Conservation (phyloP, 1,140 invertebrate species). For the Drosophila yakuba region DNA sequence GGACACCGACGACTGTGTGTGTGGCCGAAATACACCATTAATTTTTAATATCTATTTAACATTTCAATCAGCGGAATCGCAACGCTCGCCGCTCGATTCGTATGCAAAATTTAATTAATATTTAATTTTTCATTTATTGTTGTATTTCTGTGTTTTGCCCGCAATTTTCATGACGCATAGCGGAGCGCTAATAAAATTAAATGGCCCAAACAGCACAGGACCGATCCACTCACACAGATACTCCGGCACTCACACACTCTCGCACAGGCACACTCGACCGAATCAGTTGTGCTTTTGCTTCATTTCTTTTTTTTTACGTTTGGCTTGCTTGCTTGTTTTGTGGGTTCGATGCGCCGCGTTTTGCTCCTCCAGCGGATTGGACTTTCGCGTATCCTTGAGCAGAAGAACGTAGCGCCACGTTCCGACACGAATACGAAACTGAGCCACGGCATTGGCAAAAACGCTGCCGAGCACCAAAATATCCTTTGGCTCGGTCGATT, state of each 20-base stretch:
- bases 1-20: neutral
- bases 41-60: constrained; percentile 78
- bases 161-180: constrained; percentile 52
- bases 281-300: constrained; percentile 40
- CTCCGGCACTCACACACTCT: constrained; percentile 20
- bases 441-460: constrained; percentile 75
- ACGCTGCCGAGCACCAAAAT: constrained; percentile 66
- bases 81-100: constrained; percentile 34
- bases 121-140: constrained; percentile 82
- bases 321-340: constrained; percentile 3
- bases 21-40: constrained; percentile 37
- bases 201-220: constrained; percentile 41
- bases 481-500: constrained; percentile 66
- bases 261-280: constrained; percentile 34
- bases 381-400: constrained; percentile 75
- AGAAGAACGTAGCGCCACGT: constrained; percentile 82
- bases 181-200: constrained; percentile 71
- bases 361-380: constrained; percentile 25
- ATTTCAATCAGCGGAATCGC: constrained; percentile 66
- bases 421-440: constrained; percentile 85
- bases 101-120: constrained; percentile 69
- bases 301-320: constrained; percentile 7
- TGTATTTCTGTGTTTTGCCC: constrained; percentile 58
- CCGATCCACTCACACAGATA: constrained; percentile 24
- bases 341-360: constrained; percentile 40